Conservation (phyloP, 1,140 invertebrate species). For the Anastatus disparis region DNA sequence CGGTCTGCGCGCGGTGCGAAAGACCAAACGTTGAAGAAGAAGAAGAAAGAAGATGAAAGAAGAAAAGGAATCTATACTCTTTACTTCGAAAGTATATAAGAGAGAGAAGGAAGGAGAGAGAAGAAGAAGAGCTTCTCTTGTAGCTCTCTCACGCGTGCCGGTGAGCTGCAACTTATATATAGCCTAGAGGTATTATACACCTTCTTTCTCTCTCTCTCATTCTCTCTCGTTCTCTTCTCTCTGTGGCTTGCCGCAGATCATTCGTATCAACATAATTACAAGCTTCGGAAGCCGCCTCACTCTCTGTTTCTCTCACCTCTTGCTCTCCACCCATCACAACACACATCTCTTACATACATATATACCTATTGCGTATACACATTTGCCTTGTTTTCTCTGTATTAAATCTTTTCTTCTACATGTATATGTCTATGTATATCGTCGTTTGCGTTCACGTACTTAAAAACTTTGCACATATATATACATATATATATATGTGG, state of each 20-base stretch:
- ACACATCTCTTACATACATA: constrained; percentile 61
- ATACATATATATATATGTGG: not conserved
- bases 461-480: not conserved
- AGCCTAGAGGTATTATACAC: not conserved
- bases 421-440: too few species aligned
- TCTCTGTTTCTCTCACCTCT: constrained; percentile 67
- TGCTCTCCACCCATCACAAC: constrained; percentile 67
- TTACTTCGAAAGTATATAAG: too few species aligned
- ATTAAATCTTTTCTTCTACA: too few species aligned
- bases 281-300: constrained; percentile 67
- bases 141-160: too few species aligned
- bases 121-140: too few species aligned
- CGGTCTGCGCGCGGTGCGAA: constrained; percentile 58
- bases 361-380: constrained; percentile 61
- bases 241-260: constrained; percentile 65
- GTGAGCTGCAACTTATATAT: not conserved
- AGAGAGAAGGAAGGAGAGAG: constrained; percentile 6
- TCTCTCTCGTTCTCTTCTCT: constrained; percentile 19
- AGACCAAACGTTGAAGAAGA: too few species aligned
- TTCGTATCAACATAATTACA: constrained; percentile 69
- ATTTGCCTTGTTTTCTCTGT: not conserved
- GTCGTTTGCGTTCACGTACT: not conserved
- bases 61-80: too few species aligned
- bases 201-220: too few species aligned
- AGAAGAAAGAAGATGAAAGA: too few species aligned